A percentile compares a stretch with the other conserved stretches of the same genome.
These are phyloP conservation scores for Saccopteryx bilineata DNA, from an alignment of 2,113 vertebrate species.

Conservation along the genomic window DNA sequence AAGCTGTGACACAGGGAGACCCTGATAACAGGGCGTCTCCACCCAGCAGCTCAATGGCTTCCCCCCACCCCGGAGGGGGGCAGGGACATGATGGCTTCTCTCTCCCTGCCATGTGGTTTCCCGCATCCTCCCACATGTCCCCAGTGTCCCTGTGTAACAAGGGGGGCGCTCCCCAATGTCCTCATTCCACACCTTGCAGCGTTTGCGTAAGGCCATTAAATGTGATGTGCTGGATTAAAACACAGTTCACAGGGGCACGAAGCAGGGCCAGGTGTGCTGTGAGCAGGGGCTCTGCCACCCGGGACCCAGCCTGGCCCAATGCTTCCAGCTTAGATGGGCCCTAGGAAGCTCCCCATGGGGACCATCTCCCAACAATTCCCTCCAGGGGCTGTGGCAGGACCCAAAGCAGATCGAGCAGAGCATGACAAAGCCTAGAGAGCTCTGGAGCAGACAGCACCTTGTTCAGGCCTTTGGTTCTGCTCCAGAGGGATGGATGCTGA, in stretches of 20 bases:
- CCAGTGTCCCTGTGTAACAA: not conserved
- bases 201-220: slow-evolving; percentile 31
- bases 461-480: not conserved
- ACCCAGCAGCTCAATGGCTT: not conserved
- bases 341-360: not conserved
- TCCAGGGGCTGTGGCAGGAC: not conserved
- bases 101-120: not conserved
- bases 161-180: accelerated
- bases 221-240: slow-evolving; percentile 81
- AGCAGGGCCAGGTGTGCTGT: slow-evolving; percentile 74
- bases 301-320: not conserved
- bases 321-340: not conserved
- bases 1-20: not conserved
- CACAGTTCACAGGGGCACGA: slow-evolving; percentile 69
- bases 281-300: slow-evolving; percentile 27
- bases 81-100: no score
- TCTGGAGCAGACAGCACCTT: not conserved
- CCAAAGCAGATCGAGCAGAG: not conserved
- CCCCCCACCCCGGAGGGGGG: not conserved
- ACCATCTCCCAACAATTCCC: no score
- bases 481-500: no score
- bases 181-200: no score
- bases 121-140: accelerated
- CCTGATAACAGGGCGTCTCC: no score
- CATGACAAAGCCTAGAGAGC: not conserved